These are phyloP conservation scores for Adineta ricciae DNA, from an alignment of 2,888 invertebrate genomes.

Conservation along the genomic window DNA sequence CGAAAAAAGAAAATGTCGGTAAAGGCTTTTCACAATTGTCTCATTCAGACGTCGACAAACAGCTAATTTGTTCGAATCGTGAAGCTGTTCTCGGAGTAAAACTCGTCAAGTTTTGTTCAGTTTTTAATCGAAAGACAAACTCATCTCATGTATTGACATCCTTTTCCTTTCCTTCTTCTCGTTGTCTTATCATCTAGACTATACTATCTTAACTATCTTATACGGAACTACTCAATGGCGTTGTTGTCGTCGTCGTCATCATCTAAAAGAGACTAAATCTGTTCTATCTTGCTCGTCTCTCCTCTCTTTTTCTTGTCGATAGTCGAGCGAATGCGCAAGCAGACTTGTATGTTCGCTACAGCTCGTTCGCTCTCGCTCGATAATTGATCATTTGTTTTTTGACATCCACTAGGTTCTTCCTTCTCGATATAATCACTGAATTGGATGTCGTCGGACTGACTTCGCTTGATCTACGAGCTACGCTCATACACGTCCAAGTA, in stretches of 20 bases:
- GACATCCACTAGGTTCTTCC: background rate
- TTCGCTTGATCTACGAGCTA: background rate
- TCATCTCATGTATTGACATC: background rate
- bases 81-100: too few species aligned
- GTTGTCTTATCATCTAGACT: background rate
- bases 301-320: background rate
- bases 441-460: background rate
- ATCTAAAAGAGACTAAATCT: background rate
- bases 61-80: background rate
- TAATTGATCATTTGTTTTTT: constrained; percentile 24
- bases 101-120: background rate
- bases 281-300: background rate
- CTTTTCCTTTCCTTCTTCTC: background rate
- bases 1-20: background rate
- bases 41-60: background rate
- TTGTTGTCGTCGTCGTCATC: background rate
- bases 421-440: background rate
- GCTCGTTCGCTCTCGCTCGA: background rate
- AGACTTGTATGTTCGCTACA: background rate
- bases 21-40: background rate
- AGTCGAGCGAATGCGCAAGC: background rate
- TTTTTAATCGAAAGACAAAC: background rate
- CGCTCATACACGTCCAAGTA: background rate
- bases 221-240: background rate
- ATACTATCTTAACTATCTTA: background rate